phyloP scores from a whole-genome alignment of 2,888 invertebrate genomes.

The Microctonus brassicae region DNA sequence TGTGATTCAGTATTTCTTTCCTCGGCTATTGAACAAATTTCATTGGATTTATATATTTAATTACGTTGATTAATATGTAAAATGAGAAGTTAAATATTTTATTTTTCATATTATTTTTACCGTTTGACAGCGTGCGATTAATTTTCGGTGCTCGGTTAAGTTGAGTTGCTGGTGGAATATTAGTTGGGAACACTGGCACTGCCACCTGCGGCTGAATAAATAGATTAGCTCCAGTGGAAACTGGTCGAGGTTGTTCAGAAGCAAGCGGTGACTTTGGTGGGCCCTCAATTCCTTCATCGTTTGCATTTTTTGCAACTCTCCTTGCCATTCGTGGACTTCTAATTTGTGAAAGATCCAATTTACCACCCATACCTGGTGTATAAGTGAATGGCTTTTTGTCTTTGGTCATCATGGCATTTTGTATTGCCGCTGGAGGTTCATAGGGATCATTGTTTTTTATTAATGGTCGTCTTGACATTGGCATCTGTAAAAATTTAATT shows the following conservation, averaged over 20 bases:
- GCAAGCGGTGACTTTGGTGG: conserved; percentile 72
- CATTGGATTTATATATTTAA: too few species aligned
- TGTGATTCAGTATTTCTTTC: conserved; percentile 49
- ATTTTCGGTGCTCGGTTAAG: conserved; percentile 47
- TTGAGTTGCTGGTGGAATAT: conserved; percentile 63
- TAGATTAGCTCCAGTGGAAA: conserved; percentile 66
- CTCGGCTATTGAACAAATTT: conserved; percentile 23
- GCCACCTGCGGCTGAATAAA: conserved; percentile 77
- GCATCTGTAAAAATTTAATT: conserved; percentile 22
- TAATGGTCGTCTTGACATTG: conserved; percentile 47
- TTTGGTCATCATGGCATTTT: conserved; percentile 95
- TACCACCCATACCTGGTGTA: conserved; percentile 84
- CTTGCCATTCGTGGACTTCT: conserved; percentile 91
- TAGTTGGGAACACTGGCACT: conserved; percentile 75
- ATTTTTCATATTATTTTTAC: conserved; percentile 42
- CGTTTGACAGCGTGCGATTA: conserved; percentile 47
- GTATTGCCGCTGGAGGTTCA: conserved; percentile 90
- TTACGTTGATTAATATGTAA: too few species aligned
- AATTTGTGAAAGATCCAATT: conserved; percentile 89
- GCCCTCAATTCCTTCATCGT: conserved; percentile 77
- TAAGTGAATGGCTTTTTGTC: conserved; percentile 98
- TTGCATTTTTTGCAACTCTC: conserved; percentile 79
- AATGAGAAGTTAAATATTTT: too few species aligned
- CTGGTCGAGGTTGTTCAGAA: conserved; percentile 70
- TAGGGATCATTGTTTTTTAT: conserved; percentile 53